A percentile compares a stretch with the other conserved stretches of the same genome.
phyloP scores from a whole-genome alignment of 2,888 invertebrate genomes.

The Limnephilus marmoratus region DNA sequence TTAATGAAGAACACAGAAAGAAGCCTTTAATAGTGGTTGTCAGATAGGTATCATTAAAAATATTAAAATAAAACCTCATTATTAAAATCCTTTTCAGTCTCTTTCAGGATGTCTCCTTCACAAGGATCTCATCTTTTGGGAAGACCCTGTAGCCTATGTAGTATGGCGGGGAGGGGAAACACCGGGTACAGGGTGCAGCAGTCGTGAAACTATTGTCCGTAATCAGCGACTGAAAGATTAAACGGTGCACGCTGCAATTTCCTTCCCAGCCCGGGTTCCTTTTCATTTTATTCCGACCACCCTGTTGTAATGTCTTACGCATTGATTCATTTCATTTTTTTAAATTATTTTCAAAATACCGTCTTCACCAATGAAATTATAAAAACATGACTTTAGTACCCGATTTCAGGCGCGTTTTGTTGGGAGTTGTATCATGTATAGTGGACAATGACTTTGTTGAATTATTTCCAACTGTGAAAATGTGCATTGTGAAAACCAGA shows the following conservation, averaged over 20 bases:
- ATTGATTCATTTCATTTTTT: background rate
- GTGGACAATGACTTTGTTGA: background rate
- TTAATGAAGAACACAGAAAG: background rate
- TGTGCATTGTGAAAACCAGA: background rate
- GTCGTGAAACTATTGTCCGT: constrained; percentile 55
- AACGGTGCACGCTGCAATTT: constrained; percentile 51
- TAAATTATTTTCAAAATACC: background rate
- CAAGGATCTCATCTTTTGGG: background rate
- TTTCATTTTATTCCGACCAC: constrained; percentile 34
- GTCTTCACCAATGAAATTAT: background rate
- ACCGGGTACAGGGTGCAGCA: background rate
- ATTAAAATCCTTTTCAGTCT: background rate
- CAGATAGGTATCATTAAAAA: background rate
- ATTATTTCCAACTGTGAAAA: background rate
- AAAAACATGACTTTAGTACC: background rate
- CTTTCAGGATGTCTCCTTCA: background rate
- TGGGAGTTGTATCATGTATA: background rate
- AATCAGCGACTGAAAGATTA: constrained; percentile 64
- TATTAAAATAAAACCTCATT: background rate
- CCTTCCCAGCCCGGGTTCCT: constrained; percentile 7
- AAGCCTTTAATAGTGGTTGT: background rate
- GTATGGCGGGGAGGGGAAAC: background rate
- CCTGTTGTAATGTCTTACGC: background rate
- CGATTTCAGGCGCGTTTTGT: background rate
- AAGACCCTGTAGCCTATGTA: constrained; percentile 21